These are phyloP conservation scores for Hyperopisus bebe DNA, from an alignment of 2,113 vertebrate genomes.

Conservation along the genomic window DNA sequence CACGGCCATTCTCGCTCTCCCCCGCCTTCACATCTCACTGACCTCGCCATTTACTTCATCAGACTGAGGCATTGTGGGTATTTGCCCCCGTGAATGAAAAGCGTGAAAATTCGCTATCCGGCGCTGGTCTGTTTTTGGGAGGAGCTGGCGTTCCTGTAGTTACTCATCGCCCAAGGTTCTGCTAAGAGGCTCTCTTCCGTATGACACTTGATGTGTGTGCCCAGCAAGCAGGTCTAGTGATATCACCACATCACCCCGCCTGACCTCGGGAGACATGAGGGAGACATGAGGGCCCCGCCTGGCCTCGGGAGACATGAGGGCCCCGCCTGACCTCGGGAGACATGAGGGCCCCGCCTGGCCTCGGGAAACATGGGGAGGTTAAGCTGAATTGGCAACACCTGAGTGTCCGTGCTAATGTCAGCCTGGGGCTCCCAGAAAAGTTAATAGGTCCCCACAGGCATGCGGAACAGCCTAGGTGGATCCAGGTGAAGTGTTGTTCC, in stretches of 20 bases:
- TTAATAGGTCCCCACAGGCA: background rate
- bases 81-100: background rate
- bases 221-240: background rate
- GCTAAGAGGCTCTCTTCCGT: background rate
- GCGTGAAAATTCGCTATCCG: background rate
- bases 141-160: constrained; percentile 2
- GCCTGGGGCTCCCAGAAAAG: background rate
- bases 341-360: background rate
- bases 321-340: background rate
- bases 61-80: background rate
- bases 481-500: background rate
- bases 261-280: too few species aligned
- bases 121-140: background rate
- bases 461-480: background rate
- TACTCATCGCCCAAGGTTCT: background rate
- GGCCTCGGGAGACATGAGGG: too few species aligned
- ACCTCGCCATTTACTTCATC: background rate
- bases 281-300: too few species aligned
- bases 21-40: background rate
- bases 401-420: background rate
- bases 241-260: background rate
- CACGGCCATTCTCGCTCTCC: background rate
- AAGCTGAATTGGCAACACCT: background rate
- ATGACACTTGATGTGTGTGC: background rate
- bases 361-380: background rate